phyloP scores from a whole-genome alignment of 1,140 invertebrate genomes.

The Drosophila azteca region DNA sequence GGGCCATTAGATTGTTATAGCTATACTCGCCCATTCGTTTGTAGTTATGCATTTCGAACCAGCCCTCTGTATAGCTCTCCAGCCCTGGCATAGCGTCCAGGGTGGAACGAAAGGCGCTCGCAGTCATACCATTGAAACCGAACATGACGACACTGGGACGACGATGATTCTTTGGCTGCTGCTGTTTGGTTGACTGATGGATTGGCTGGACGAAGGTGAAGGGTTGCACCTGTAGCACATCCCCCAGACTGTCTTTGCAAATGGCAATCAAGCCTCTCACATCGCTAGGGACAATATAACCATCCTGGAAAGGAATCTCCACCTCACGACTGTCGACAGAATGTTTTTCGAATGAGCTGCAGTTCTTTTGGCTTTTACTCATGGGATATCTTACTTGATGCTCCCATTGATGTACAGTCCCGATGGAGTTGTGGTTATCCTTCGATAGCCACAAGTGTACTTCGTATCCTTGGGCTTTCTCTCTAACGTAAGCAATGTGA shows the following conservation, averaged over 20 bases:
- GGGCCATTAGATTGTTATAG: constrained; percentile 91
- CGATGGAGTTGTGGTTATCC: background rate
- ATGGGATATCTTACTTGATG: background rate
- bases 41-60: constrained; percentile 53
- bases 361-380: background rate
- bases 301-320: background rate
- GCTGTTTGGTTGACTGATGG: constrained; percentile 10
- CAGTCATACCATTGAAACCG: constrained; percentile 38
- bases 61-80: constrained; percentile 6
- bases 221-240: constrained; percentile 43
- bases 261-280: constrained; percentile 31
- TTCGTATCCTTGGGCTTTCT: background rate
- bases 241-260: constrained; percentile 10
- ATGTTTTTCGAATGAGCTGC: background rate
- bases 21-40: constrained; percentile 89
- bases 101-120: constrained; percentile 1
- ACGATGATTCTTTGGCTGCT: constrained; percentile 2
- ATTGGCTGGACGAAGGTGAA: constrained; percentile 43
- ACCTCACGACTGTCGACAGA: no score
- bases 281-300: constrained; percentile 26
- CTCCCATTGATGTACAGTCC: background rate
- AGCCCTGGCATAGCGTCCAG: no score
- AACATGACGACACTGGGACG: constrained; percentile 39
- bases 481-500: background rate
- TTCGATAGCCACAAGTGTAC: background rate